Conservation (phyloP, 2,113 vertebrate genomes). For the Rhizomys pruinosus region DNA sequence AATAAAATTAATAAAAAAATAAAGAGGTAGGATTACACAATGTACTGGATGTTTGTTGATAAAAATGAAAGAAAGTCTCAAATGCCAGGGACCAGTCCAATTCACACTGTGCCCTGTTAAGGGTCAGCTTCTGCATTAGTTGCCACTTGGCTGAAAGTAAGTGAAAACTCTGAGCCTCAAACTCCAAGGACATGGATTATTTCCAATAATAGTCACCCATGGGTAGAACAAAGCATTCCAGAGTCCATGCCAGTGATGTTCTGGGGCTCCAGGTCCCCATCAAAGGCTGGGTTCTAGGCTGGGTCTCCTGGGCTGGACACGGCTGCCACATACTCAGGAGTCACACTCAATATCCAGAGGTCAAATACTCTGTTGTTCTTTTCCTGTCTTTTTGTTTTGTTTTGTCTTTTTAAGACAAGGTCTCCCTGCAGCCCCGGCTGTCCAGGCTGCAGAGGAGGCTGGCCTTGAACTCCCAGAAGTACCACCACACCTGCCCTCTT, state of each 20-base stretch:
- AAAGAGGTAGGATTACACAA: neutral
- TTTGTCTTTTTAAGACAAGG: no score
- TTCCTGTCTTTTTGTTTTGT: neutral
- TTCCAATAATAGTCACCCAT: neutral
- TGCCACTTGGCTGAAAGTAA: constrained; percentile 9
- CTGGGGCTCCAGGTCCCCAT: neutral
- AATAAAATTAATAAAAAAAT: no score
- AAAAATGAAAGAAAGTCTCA: constrained; percentile 8
- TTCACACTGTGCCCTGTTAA: neutral
- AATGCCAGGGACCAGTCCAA: neutral
- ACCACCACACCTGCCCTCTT: no score
- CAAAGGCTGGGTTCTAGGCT: neutral
- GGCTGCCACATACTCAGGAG: neutral
- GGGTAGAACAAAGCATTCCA: neutral
- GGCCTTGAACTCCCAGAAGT: no score
- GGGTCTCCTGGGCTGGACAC: neutral
- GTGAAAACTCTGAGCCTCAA: neutral
- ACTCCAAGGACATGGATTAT: neutral
- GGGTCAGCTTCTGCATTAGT: neutral
- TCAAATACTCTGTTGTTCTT: neutral
- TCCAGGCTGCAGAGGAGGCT: no score
- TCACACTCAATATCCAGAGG: neutral
- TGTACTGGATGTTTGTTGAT: neutral
- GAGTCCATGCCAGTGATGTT: neutral
- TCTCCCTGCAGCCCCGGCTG: no score